phyloP scores from a whole-genome alignment of 2,888 invertebrate genomes.

The Matsumyia berberina region DNA sequence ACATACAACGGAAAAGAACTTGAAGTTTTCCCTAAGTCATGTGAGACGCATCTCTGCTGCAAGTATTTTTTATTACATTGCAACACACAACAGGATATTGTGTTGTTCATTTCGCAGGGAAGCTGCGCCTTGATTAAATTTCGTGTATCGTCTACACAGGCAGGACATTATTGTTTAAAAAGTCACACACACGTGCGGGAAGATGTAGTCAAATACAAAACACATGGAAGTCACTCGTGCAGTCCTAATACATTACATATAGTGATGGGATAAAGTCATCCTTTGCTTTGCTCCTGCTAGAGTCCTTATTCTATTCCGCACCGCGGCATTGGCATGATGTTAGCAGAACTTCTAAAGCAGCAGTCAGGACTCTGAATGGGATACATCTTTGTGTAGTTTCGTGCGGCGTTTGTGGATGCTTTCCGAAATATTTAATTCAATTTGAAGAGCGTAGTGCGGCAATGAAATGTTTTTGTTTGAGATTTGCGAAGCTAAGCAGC shows the following conservation, averaged over 20 bases:
- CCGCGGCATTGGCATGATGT: conserved; percentile 22
- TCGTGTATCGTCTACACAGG: conserved; percentile 26
- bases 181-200: conserved; percentile 27
- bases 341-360: not conserved
- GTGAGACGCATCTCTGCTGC: conserved; percentile 29
- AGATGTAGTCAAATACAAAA: conserved; percentile 41
- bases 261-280: conserved; percentile 52
- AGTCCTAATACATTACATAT: conserved; percentile 36
- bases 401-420: conserved; percentile 20
- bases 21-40: conserved; percentile 41
- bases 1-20: conserved; percentile 21
- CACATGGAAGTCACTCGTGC: conserved; percentile 46
- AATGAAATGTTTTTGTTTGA: conserved; percentile 48
- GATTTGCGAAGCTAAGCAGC: conserved; percentile 48
- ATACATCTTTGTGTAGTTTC: conserved; percentile 42
- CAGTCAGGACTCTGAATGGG: conserved; percentile 7
- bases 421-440: conserved; percentile 38
- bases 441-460: conserved; percentile 32
- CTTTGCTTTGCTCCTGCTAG: conserved; percentile 4
- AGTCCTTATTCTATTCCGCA: conserved; percentile 27
- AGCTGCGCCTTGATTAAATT: conserved; percentile 61
- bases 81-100: conserved; percentile 30
- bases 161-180: conserved; percentile 44
- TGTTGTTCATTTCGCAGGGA: conserved; percentile 1
- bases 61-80: conserved; percentile 48